These are phyloP conservation scores for Ceratitis capitata DNA, from an alignment of 1,140 invertebrate genomes.

Conservation along the genomic window DNA sequence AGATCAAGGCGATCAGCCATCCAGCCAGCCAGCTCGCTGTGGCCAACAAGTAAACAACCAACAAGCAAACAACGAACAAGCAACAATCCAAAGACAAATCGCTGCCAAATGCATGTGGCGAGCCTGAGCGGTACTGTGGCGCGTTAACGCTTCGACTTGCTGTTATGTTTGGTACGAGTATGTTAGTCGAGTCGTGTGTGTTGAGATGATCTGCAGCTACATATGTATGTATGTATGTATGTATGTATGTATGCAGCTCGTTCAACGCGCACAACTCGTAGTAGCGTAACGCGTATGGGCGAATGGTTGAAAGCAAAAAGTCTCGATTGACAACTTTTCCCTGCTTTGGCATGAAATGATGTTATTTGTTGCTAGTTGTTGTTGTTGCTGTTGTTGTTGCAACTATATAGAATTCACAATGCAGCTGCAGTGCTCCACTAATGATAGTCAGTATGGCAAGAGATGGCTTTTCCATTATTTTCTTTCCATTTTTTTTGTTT, in stretches of 20 bases:
- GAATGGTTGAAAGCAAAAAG: slow-evolving; percentile 29
- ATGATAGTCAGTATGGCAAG: background rate
- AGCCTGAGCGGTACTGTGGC: background rate
- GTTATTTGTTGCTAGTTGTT: background rate
- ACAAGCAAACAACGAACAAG: background rate
- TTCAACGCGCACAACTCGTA: background rate
- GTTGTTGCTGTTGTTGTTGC: background rate
- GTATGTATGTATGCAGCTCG: too few species aligned
- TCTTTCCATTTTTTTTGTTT: background rate
- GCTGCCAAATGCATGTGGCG: background rate
- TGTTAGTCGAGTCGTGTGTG: background rate
- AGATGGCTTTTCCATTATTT: background rate
- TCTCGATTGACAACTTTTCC: slow-evolving; percentile 35
- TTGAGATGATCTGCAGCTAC: slow-evolving; percentile 17
- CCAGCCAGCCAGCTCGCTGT: background rate
- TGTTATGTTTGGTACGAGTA: background rate
- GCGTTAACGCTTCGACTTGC: too few species aligned
- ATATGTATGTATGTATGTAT: too few species aligned
- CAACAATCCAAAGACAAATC: background rate
- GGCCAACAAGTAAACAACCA: background rate
- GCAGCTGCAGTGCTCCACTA: background rate
- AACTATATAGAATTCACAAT: too few species aligned
- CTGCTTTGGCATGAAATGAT: background rate
- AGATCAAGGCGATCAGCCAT: slow-evolving; percentile 23
- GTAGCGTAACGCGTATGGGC: too few species aligned